Evolutionary conservation across 2,888 invertebrate species (phyloP).

Genomic region (Ochlodes sylvanus): DNA sequence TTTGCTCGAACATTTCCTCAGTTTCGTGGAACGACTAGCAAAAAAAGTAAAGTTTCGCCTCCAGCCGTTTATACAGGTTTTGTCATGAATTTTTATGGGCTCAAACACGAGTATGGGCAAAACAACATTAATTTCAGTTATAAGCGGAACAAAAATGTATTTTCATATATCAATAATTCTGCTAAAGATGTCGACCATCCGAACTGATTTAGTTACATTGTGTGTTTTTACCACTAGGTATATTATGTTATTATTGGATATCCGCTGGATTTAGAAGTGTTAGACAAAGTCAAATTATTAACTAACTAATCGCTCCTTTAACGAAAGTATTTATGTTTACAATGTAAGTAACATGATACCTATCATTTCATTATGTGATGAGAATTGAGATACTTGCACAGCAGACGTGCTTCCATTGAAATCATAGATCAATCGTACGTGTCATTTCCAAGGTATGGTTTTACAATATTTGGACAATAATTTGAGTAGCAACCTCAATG

Average conservation of each 20-base stretch:
- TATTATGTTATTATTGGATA: neutral
- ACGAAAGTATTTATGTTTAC: too few species aligned
- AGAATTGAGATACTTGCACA: neutral
- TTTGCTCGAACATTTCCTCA: slow-evolving; percentile 79
- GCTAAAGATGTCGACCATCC: slow-evolving; percentile 17
- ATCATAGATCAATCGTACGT: slow-evolving; percentile 47
- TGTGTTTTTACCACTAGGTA: neutral
- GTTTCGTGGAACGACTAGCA: slow-evolving; percentile 78
- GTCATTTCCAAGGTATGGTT: slow-evolving; percentile 63
- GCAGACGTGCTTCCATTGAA: slow-evolving; percentile 25
- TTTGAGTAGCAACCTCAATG: slow-evolving; percentile 72
- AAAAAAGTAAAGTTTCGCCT: slow-evolving; percentile 76
- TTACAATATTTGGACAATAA: slow-evolving; percentile 68
- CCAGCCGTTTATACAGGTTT: slow-evolving; percentile 81
- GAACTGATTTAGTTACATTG: slow-evolving; percentile 14
- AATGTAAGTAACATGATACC: too few species aligned
- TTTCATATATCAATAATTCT: slow-evolving; percentile 18
- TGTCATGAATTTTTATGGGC: slow-evolving; percentile 80
- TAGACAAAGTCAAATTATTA: too few species aligned
- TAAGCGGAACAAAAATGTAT: slow-evolving; percentile 59
- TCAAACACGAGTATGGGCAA: slow-evolving; percentile 57
- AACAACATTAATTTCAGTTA: slow-evolving; percentile 69
- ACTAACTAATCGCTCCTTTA: too few species aligned
- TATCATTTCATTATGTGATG: neutral
- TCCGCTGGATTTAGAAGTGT: too few species aligned